Evolutionary conservation across 2,888 invertebrate species (phyloP), one percentile per base, ranked within the genome.

Genomic region (Agrotis puta): DNA sequence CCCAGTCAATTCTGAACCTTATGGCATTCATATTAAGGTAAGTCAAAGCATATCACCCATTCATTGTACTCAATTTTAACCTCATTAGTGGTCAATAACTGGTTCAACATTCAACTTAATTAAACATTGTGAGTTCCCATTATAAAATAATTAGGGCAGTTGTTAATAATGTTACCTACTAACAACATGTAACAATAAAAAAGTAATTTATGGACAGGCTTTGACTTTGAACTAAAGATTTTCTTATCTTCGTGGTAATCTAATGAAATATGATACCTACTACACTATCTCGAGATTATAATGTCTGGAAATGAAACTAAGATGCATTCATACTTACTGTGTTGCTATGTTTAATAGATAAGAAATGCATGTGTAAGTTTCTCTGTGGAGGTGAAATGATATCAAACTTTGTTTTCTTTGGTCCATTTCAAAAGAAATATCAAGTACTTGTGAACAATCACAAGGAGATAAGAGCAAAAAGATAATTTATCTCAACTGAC

Each of bases 51-150:
- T 22, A 18, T 27, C 27, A 54, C 14, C 14, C 11, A n/a, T 24
- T 27, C 45, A 57, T 14, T 18, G 1, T 18, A 22, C 22, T 2
- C 65, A 61, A n/a, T 61, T 61, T 73, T 56, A 61, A 64, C 48
- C 61, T 79, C 64, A 74, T 74, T 69, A 77, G 16, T 9, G 33
- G n/a, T 59, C 33, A 66, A 74, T 45, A 61, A 79, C 63, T 80
- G 48, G 76, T 72, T 77, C 22, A 65, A 70, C 45, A 53, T 65
- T 45, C 20, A 67, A 67, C 20, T 50, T 68, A 56, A 77, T 65
- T 77, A 68, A 68, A 20, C n/a, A 20, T 56, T 74, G 71, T 11
- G 51, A 76, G 62, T 59, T 58, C 24, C 47, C 57, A 76, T 71
- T 66, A 57, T 2, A 64, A 50, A 14, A 54, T 76, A 77, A 72